Evolutionary conservation across 2,797 vertebrate genomes (phyloP), one percentile per base, ranked within the genome.

Genomic region (Craterocephalus amniculus): DNA sequence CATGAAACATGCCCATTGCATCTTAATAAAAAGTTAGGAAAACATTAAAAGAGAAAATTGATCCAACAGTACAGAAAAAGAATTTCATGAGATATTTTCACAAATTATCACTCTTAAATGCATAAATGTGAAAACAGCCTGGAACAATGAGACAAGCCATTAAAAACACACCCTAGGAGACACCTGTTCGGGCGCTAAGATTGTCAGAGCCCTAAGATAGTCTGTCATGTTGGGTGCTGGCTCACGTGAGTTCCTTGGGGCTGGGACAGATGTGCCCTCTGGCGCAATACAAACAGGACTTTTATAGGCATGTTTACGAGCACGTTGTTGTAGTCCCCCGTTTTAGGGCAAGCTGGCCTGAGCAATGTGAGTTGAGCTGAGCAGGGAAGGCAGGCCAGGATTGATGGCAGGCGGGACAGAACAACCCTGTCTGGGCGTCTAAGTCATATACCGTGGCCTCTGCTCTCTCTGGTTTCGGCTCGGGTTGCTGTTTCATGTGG

Each of bases 291-390:
- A 89, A 91, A 90, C 89, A 88, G 74, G 89, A 92, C 92, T 92
- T 92, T 92, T 93, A 91, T 91, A 91, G 92, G 80, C 87, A 93
- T 92, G 91, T 91, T 92, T 91, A 92, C 76, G 67, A 90, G 89
- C 58, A 29, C 57, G 60, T 69, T 27, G 59, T 83, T 61, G 62
- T 63, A 66, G 79, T 83, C 76, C 72, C 80, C 83, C 32, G 57
- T 79, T 87, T 89, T 81, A 80, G 88, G 86, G 83, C 40, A 52
- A 76, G 72, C 72, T 68, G 71, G 66, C 63, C 59, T 59, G 60
- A 68, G 76, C 70, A 31, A 58, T 63, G 58, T 63, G 54, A 58
- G 74, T 61, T 10, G 10, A 49, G 72, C 65, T 54, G 40, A 78
- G 56, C 6, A 16, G 38, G 32, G 61, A 62, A 32, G 52, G 74